A percentile compares a stretch with the other conserved stretches of the same genome.
Conservation (phyloP, 1,140 invertebrate genomes). For the Cotesia chilonis region DNA sequence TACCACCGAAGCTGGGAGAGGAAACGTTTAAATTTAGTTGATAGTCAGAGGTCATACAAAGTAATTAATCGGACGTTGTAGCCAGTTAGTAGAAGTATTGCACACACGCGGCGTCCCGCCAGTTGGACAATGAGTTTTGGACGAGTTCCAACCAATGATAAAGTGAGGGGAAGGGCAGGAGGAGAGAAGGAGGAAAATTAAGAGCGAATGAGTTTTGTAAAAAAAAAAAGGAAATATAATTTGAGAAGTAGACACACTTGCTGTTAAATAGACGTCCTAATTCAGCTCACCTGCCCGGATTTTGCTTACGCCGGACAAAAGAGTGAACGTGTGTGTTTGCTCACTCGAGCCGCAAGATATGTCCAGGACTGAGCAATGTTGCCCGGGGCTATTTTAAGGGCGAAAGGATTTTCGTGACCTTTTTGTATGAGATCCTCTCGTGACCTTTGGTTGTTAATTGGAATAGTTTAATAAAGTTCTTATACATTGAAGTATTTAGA, state of each 20-base stretch:
- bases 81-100: conserved; percentile 26
- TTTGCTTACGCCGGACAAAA: too few species aligned
- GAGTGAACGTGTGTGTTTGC: too few species aligned
- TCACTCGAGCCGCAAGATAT: neutral
- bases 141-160: conserved; percentile 42
- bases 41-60: conserved; percentile 33
- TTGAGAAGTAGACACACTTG: neutral
- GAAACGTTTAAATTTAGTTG: conserved; percentile 25
- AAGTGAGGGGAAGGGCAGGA: conserved; percentile 13
- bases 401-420: neutral
- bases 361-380: neutral
- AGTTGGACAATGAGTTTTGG: conserved; percentile 47
- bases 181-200: conserved; percentile 17
- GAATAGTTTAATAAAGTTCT: too few species aligned
- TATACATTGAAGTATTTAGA: too few species aligned
- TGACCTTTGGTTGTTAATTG: too few species aligned
- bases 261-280: too few species aligned
- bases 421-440: too few species aligned
- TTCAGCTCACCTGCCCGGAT: too few species aligned
- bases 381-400: conserved; percentile 2
- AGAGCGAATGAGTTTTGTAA: too few species aligned
- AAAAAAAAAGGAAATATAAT: too few species aligned
- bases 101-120: conserved; percentile 9
- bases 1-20: conserved; percentile 19
- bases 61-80: conserved; percentile 51